Evolutionary conservation across 1,140 invertebrate species (phyloP).

Genomic region (Steinernema feltiae): DNA sequence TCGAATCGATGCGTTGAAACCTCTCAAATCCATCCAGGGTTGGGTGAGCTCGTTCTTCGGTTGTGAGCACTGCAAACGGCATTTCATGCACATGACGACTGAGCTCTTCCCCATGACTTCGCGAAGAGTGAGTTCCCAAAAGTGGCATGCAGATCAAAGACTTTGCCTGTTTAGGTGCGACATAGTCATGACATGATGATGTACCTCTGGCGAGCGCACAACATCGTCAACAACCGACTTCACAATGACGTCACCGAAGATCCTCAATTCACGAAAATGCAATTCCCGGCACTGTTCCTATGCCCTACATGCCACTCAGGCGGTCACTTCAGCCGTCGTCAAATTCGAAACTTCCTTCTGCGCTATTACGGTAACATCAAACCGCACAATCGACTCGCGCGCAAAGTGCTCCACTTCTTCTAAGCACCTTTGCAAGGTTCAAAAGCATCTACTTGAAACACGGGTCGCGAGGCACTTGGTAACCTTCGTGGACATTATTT

Average conservation of each 20-base stretch:
- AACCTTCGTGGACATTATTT: background rate
- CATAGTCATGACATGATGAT: slow-evolving; percentile 55
- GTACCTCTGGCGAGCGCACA: slow-evolving; percentile 56
- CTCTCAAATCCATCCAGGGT: slow-evolving; percentile 53
- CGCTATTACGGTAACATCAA: slow-evolving; percentile 52
- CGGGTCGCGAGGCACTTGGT: slow-evolving; percentile 10
- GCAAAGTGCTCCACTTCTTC: slow-evolving; percentile 25
- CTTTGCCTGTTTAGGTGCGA: background rate
- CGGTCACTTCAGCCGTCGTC: slow-evolving; percentile 53
- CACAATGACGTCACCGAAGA: slow-evolving; percentile 55
- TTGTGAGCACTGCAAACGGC: slow-evolving; percentile 50
- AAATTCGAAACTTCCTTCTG: slow-evolving; percentile 56
- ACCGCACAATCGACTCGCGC: slow-evolving; percentile 39
- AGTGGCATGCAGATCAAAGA: background rate
- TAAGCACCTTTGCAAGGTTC: background rate
- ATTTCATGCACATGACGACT: slow-evolving; percentile 58
- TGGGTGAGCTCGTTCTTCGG: slow-evolving; percentile 57
- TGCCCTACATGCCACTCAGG: slow-evolving; percentile 55
- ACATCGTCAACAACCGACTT: slow-evolving; percentile 55
- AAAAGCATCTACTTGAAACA: background rate
- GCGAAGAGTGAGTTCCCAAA: slow-evolving; percentile 44
- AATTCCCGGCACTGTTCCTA: slow-evolving; percentile 56
- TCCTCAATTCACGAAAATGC: slow-evolving; percentile 56
- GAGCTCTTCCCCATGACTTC: slow-evolving; percentile 54
- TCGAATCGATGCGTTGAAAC: slow-evolving; percentile 44